Evolutionary conservation across 1,140 invertebrate genomes (phyloP).

Genomic region (Ceratina australensis): DNA sequence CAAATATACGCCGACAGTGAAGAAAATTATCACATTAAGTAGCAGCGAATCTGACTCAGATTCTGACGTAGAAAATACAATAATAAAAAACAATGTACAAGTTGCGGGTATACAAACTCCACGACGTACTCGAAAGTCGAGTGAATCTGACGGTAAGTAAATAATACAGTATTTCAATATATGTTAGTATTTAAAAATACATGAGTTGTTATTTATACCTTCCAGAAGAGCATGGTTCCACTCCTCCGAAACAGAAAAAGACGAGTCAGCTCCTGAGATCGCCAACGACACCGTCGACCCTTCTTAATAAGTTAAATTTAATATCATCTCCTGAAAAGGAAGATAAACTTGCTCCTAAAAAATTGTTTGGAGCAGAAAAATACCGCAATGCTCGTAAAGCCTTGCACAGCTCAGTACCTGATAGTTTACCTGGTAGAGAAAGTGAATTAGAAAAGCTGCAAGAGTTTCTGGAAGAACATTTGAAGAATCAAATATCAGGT

Average conservation of each 20-base stretch:
- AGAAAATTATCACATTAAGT: constrained; percentile 71
- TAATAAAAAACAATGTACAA: constrained; percentile 32
- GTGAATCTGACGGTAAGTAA: constrained; percentile 52
- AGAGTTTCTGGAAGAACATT: constrained; percentile 84
- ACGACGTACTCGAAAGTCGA: constrained; percentile 48
- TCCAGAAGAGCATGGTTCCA: constrained; percentile 22
- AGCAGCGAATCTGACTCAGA: constrained; percentile 74
- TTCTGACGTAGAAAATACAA: constrained; percentile 69
- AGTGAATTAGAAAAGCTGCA: constrained; percentile 86
- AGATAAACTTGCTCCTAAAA: constrained; percentile 64
- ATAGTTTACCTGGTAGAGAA: constrained; percentile 88
- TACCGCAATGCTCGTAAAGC: constrained; percentile 83
- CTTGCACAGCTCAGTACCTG: constrained; percentile 86
- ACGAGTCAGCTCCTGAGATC: constrained; percentile 37
- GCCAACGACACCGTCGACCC: constrained; percentile 63
- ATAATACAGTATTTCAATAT: not conserved
- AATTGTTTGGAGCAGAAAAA: constrained; percentile 69
- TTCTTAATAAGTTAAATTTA: constrained; percentile 63
- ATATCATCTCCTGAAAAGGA: constrained; percentile 32
- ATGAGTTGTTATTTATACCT: constrained; percentile 7
- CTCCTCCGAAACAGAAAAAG: constrained; percentile 68
- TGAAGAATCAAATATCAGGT: constrained; percentile 85
- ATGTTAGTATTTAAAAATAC: not conserved
- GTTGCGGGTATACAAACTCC: constrained; percentile 38
- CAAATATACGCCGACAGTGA: constrained; percentile 66